Conservation (phyloP, 92 coral and sea anemone species). For the Chrysogorgia sp. region DNA sequence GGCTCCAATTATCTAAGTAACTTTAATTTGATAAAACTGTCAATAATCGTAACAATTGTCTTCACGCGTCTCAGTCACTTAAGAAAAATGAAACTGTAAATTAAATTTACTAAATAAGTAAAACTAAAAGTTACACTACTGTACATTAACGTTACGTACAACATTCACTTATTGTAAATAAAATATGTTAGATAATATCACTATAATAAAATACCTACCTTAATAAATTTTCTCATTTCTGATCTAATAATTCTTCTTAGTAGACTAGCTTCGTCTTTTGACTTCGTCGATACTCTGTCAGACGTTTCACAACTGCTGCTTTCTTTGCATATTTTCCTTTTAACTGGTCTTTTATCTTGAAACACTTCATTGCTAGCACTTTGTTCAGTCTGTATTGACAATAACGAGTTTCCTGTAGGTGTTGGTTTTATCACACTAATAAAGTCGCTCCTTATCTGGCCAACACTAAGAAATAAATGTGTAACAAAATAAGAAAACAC, state of each 20-base stretch:
- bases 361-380: background rate
- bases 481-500: background rate
- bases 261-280: slow-evolving; percentile 23
- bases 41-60: too few species aligned
- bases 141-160: too few species aligned
- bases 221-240: slow-evolving; percentile 46
- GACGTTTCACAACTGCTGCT: slow-evolving; percentile 28
- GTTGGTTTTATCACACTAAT: background rate
- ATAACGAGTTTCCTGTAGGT: background rate
- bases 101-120: too few species aligned
- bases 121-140: too few species aligned
- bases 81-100: too few species aligned
- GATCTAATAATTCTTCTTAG: slow-evolving; percentile 37
- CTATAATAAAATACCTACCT: slow-evolving; percentile 7
- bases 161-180: too few species aligned
- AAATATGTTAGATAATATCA: too few species aligned
- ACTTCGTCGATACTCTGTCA: background rate
- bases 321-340: slow-evolving; percentile 11
- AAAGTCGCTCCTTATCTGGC: slow-evolving; percentile 28
- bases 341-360: slow-evolving; percentile 5
- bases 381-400: slow-evolving; percentile 6
- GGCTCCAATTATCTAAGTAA: too few species aligned
- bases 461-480: slow-evolving; percentile 22
- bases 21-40: too few species aligned
- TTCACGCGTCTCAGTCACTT: too few species aligned